Evolutionary conservation across 2,888 invertebrate genomes (phyloP), one percentile per base, ranked within the genome.

Genomic region (Dryobota labecula): DNA sequence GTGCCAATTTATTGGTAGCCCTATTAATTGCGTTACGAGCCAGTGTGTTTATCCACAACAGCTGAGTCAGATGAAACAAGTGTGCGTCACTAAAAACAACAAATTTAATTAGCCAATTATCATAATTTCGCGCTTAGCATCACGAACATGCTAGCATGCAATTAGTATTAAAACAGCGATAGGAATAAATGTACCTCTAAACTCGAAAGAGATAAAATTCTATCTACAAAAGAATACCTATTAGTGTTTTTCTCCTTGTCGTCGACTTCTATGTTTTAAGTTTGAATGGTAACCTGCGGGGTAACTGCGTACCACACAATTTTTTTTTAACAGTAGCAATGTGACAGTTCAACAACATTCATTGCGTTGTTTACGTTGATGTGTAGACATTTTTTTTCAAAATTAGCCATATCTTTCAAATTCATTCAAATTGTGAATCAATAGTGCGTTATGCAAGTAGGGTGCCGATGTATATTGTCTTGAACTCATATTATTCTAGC

Each of bases 41-140:
- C 49, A 57, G 61, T 49, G 47, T 71, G 71, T 70, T 69, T 61
- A 78, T 72, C 71, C 73, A 70, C 71, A 72, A 77, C 70, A 71
- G 70, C 76, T 78, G 84, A 80, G 71, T 82, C 77, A 80, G 70
- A 70, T 51, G 53, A 69, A 74, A 79, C 51, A 82, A 72, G 62
- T 70, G 60, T 49, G 56, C 49, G 62, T 73, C 76, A 81, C 73
- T 73, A 69, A 61, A 61, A 76, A 78, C 65, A 70, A 76, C 68
- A 63, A 69, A 76, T 80, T 72, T 80, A 80, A 80, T 80, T 80
- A 72, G 47, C 20, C 64, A 30, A 80, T 80, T 80, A 80, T 64
- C 69, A 80, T 80, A 80, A 80, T 80, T 80, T 80, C 56, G 76
- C 76, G 66, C 69, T 76, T 76, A 64, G 33, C 45, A 57, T 54